Conservation (phyloP, 2,113 vertebrate genomes). For the Odocoileus hemionus region DNA sequence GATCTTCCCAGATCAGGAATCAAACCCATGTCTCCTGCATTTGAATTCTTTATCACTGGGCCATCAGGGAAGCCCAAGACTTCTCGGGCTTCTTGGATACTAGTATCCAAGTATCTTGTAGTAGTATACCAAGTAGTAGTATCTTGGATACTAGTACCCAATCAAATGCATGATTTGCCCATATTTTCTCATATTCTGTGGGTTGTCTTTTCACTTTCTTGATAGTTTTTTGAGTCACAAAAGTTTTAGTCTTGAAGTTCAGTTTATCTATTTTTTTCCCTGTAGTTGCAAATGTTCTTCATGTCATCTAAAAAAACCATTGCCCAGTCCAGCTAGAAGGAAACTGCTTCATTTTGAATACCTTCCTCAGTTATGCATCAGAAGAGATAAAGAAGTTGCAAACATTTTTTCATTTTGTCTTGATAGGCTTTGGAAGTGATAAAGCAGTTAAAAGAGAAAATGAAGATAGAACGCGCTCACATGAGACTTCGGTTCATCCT, state of each 20-base stretch:
- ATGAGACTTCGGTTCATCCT: constrained; percentile 93
- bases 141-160: not conserved
- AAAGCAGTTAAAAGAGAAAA: constrained; percentile 92
- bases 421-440: constrained; percentile 95
- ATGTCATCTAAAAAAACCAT: not conserved
- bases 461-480: constrained; percentile 96
- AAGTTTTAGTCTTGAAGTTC: not conserved
- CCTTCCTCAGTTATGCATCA: not conserved
- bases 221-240: not conserved
- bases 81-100: not conserved
- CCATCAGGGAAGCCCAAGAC: not conserved
- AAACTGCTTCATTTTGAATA: not conserved
- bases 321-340: not conserved
- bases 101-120: not conserved
- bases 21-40: not conserved
- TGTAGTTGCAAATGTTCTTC: not conserved
- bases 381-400: not conserved
- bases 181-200: not conserved
- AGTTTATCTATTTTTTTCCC: not conserved
- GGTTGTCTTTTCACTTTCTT: not conserved
- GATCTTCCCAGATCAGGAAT: not conserved
- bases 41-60: not conserved
- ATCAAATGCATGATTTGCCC: not conserved
- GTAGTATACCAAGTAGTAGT: not conserved
- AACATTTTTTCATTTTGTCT: not conserved